Conservation (phyloP, 2,113 vertebrate species). For the Orthonyx spaldingii region DNA sequence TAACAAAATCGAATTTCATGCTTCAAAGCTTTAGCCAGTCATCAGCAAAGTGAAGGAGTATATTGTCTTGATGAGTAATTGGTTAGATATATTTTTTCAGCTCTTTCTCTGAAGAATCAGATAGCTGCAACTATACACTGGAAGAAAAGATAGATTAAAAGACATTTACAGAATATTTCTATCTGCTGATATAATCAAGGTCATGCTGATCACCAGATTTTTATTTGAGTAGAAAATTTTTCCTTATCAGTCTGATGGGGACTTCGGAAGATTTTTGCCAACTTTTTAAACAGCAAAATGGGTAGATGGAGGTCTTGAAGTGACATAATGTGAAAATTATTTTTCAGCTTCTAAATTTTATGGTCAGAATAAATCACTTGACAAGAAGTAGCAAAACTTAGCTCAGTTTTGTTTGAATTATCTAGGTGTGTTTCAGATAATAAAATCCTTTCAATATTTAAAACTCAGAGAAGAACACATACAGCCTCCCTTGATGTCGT, state of each 20-base stretch:
- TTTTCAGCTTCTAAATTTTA: not conserved
- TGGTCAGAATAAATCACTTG: not conserved
- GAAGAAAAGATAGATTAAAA: not conserved
- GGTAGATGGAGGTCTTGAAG: not conserved
- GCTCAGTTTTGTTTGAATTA: not conserved
- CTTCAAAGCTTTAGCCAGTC: slow-evolving; percentile 18
- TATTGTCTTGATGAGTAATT: not conserved
- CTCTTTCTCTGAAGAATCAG: not conserved
- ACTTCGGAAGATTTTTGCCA: not conserved
- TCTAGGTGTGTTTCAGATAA: not conserved
- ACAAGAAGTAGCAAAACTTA: not conserved
- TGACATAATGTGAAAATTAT: not conserved
- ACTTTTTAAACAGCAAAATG: not conserved
- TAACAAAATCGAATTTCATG: slow-evolving; percentile 44
- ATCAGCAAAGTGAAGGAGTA: slow-evolving; percentile 11
- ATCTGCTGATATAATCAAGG: not conserved
- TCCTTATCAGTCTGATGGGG: not conserved
- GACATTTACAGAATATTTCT: not conserved
- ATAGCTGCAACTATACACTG: not conserved
- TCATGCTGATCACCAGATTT: not conserved
- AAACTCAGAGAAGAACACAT: not conserved
- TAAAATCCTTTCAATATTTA: not conserved
- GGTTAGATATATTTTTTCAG: not conserved
- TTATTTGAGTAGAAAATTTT: not conserved
- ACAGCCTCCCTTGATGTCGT: not conserved